A percentile compares a stretch with the other conserved stretches of the same genome.
Evolutionary conservation across 2,113 vertebrate genomes (phyloP).

Genomic region (Brevimyrus niger): DNA sequence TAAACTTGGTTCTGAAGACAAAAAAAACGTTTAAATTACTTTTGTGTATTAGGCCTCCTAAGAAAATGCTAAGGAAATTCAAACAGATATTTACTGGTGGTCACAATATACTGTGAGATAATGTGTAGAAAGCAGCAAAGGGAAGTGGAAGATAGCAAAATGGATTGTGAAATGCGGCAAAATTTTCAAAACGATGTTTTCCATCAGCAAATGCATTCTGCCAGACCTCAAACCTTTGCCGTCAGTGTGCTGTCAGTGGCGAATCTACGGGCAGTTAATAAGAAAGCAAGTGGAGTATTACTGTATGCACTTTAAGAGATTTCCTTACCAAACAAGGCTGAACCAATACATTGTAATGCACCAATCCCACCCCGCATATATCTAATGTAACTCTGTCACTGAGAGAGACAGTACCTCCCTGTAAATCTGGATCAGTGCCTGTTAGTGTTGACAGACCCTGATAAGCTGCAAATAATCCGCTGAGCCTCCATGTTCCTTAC

Average conservation of each 20-base stretch:
- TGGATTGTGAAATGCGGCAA: not conserved
- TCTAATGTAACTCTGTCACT: not conserved
- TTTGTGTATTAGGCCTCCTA: not conserved
- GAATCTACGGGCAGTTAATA: not conserved
- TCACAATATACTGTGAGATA: not conserved
- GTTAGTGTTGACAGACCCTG: not conserved
- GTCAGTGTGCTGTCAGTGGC: not conserved
- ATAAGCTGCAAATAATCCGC: not conserved
- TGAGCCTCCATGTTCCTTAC: not conserved
- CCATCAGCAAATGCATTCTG: not conserved
- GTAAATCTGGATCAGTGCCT: not conserved
- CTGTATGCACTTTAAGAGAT: not conserved
- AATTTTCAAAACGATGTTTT: not conserved
- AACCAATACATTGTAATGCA: not conserved
- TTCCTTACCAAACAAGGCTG: not conserved
- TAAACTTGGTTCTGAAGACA: not conserved
- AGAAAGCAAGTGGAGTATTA: not conserved
- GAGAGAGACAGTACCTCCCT: not conserved
- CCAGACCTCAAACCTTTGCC: not conserved
- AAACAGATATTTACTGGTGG: not conserved
- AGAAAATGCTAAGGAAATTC: not conserved
- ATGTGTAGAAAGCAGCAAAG: not conserved
- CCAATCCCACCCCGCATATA: not conserved
- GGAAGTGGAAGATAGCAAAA: not conserved
- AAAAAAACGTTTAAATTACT: not conserved